Percentiles rank a stretch among this genome's conserved stretches.
phyloP scores from a whole-genome alignment of 2,888 invertebrate genomes.

The Pandemis cinnamomeana region DNA sequence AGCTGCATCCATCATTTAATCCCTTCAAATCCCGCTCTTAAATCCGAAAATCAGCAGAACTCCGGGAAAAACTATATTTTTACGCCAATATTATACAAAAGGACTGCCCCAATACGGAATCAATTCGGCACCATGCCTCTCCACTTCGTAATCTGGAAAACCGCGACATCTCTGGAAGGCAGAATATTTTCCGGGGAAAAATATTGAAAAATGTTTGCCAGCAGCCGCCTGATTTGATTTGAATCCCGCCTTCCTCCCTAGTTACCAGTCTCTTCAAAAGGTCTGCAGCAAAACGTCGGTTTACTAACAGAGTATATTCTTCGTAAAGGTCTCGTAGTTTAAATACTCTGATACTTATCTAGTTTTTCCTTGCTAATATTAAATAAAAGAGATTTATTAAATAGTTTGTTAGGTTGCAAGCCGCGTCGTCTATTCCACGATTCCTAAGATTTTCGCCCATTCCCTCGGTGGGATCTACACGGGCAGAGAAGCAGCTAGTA shows the following conservation, averaged over 20 bases:
- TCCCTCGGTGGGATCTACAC: too few species aligned
- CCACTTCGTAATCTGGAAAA: constrained; percentile 19
- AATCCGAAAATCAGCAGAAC: not conserved
- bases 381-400: too few species aligned
- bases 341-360: too few species aligned
- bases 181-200: constrained; percentile 25
- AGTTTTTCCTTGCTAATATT: too few species aligned
- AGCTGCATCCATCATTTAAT: not conserved
- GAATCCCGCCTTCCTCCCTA: constrained; percentile 4
- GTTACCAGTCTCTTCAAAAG: constrained; percentile 19
- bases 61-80: constrained; percentile 1
- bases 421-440: too few species aligned
- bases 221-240: constrained; percentile 34
- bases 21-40: not conserved
- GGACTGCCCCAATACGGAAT: constrained; percentile 4
- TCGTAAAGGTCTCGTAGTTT: not conserved
- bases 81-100: constrained; percentile 26
- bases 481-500: too few species aligned
- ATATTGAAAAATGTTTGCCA: constrained; percentile 39
- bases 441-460: too few species aligned
- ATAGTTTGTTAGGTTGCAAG: too few species aligned
- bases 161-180: constrained; percentile 17
- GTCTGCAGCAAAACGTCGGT: not conserved
- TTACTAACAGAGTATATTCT: not conserved
- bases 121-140: constrained; percentile 16